These are phyloP conservation scores for Percopsis transmontana DNA, from an alignment of 2,113 vertebrate genomes.

Conservation along the genomic window DNA sequence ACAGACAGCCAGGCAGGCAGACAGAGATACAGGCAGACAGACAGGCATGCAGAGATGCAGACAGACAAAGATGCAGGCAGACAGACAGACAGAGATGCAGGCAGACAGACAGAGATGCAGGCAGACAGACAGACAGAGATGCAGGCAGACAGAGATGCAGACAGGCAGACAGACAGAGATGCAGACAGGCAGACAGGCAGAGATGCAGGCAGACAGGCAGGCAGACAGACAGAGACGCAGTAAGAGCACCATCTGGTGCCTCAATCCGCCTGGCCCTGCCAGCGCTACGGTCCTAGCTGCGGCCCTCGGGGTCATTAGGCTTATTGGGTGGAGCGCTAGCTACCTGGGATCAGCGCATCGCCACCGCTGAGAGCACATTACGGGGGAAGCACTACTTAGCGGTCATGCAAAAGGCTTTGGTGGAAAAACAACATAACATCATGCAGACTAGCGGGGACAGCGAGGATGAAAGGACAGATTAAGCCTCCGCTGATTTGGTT, in stretches of 20 bases:
- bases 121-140: slow-evolving; percentile 11
- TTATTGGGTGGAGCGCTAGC: slow-evolving; percentile 50
- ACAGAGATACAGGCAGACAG: slow-evolving; percentile 1
- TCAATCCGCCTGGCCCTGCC: slow-evolving; percentile 63
- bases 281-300: slow-evolving; percentile 43
- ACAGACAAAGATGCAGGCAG: not conserved
- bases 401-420: not conserved
- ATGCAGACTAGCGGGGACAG: not conserved
- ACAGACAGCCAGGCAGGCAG: slow-evolving; percentile 1
- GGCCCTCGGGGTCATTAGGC: slow-evolving; percentile 60
- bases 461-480: not conserved
- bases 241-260: slow-evolving; percentile 68
- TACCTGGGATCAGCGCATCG: slow-evolving; percentile 38
- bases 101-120: not conserved
- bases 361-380: not conserved
- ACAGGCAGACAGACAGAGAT: not conserved
- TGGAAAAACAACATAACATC: not conserved
- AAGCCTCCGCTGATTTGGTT: not conserved
- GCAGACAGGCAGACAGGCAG: not conserved
- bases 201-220: not conserved
- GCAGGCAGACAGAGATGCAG: slow-evolving; percentile 5
- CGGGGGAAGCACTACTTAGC: not conserved
- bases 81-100: not conserved
- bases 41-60: too few species aligned
- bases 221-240: slow-evolving; percentile 44